Percentiles rank a stretch among this genome's conserved stretches.
Conservation (phyloP, 2,888 invertebrate species). For the Melanargia galathea region DNA sequence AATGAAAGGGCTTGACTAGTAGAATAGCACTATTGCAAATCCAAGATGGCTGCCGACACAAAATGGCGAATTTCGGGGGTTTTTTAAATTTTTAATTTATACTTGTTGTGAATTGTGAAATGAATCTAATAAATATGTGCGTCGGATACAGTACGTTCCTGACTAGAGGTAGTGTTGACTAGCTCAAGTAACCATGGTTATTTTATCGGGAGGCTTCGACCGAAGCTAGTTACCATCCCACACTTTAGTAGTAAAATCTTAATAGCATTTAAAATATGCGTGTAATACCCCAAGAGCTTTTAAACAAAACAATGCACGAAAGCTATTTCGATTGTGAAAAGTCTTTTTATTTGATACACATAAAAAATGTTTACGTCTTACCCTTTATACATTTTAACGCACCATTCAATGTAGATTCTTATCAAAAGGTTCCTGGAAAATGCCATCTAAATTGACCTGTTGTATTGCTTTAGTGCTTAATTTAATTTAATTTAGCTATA, state of each 20-base stretch:
- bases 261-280: slow-evolving; percentile 15
- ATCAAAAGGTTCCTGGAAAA: slow-evolving; percentile 31
- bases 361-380: slow-evolving; percentile 27
- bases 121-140: no score
- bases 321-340: slow-evolving; percentile 23
- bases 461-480: slow-evolving; percentile 26
- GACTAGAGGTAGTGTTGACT: no score
- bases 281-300: slow-evolving; percentile 8
- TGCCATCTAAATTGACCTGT: slow-evolving; percentile 31
- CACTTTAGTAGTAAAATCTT: slow-evolving; percentile 9
- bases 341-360: slow-evolving; percentile 17
- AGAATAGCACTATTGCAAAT: no score
- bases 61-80: no score
- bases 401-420: slow-evolving; percentile 32
- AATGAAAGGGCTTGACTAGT: no score
- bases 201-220: not conserved
- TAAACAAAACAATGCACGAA: slow-evolving; percentile 21
- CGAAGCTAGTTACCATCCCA: not conserved
- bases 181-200: not conserved
- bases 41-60: no score
- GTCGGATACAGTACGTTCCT: no score
- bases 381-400: slow-evolving; percentile 28
- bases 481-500: slow-evolving; percentile 29
- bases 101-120: no score
- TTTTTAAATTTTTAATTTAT: no score